Evolutionary conservation across 1,140 invertebrate genomes (phyloP).

Genomic region (Drosophila albomicans): DNA sequence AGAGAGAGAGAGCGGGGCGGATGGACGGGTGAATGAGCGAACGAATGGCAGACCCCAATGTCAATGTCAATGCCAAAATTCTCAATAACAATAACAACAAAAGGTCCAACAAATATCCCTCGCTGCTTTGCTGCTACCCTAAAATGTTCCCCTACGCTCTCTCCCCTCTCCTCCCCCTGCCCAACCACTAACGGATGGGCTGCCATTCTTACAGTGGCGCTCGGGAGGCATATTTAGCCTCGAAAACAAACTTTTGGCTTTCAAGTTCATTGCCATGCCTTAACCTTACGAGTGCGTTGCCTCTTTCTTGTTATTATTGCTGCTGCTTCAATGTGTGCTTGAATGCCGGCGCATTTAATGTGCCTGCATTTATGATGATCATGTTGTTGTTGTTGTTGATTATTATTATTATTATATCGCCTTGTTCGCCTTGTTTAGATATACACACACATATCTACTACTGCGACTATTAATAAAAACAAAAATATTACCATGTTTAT

Average conservation of each 20-base stretch:
- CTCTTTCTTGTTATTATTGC: constrained; percentile 46
- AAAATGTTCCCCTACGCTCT: neutral
- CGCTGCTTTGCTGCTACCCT: neutral
- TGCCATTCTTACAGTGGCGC: constrained; percentile 1
- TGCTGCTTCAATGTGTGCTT: constrained; percentile 24
- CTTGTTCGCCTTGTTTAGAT: constrained; percentile 12
- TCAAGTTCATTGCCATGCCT: constrained; percentile 80
- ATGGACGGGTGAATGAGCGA: neutral
- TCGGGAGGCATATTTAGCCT: constrained; percentile 60
- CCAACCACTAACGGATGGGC: neutral
- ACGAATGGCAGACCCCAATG: constrained; percentile 21
- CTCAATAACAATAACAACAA: neutral
- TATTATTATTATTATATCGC: constrained; percentile 1
- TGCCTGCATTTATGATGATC: constrained; percentile 42
- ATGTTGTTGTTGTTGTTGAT: neutral
- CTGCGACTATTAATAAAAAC: neutral
- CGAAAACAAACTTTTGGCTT: constrained; percentile 75
- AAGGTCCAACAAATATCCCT: constrained; percentile 23
- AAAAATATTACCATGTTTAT: neutral
- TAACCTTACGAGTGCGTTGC: constrained; percentile 74
- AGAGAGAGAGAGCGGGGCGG: neutral
- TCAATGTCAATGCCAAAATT: constrained; percentile 61
- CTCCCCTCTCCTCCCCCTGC: neutral
- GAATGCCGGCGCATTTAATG: constrained; percentile 55
- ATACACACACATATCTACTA: neutral